These are phyloP conservation scores for Xiphophorus hellerii DNA, from an alignment of 2,113 vertebrate species.

Conservation along the genomic window DNA sequence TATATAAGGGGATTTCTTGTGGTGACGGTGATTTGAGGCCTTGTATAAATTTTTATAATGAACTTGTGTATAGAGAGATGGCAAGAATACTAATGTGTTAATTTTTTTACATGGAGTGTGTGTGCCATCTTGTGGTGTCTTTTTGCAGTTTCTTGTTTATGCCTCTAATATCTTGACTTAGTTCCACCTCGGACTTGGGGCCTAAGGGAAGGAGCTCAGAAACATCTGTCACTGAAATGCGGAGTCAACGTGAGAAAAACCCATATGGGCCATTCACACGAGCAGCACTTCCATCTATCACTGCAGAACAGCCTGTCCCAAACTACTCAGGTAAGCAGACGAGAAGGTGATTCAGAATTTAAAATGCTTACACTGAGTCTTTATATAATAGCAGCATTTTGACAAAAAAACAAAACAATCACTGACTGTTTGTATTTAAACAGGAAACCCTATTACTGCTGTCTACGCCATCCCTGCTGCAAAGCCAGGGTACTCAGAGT, in stretches of 20 bases:
- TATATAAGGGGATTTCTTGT: conserved; percentile 45
- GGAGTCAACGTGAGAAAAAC: conserved; percentile 83
- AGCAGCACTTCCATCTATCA: conserved; percentile 84
- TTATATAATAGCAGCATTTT: neutral
- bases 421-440: conserved; percentile 8
- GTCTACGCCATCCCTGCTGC: conserved; percentile 96
- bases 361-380: neutral
- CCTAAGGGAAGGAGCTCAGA: conserved; percentile 89
- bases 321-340: conserved; percentile 91
- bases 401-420: conserved; percentile 1
- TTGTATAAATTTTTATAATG: conserved; percentile 72
- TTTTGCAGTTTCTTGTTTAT: conserved; percentile 16
- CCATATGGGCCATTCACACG: conserved; percentile 82
- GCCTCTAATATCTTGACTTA: conserved; percentile 55
- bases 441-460: conserved; percentile 95
- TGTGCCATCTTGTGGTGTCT: conserved; percentile 66
- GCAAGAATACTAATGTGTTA: conserved; percentile 65
- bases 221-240: conserved; percentile 83
- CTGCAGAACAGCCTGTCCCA: conserved; percentile 87
- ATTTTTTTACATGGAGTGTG: conserved; percentile 1
- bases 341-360: conserved; percentile 21
- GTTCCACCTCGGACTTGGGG: conserved; percentile 93
- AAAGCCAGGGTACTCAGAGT: conserved; percentile 89
- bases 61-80: conserved; percentile 61
- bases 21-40: conserved; percentile 56